A percentile compares a stretch with the other conserved stretches of the same genome.
phyloP scores from a whole-genome alignment of 2,113 vertebrate genomes.

The Coregonus clupeaformis region DNA sequence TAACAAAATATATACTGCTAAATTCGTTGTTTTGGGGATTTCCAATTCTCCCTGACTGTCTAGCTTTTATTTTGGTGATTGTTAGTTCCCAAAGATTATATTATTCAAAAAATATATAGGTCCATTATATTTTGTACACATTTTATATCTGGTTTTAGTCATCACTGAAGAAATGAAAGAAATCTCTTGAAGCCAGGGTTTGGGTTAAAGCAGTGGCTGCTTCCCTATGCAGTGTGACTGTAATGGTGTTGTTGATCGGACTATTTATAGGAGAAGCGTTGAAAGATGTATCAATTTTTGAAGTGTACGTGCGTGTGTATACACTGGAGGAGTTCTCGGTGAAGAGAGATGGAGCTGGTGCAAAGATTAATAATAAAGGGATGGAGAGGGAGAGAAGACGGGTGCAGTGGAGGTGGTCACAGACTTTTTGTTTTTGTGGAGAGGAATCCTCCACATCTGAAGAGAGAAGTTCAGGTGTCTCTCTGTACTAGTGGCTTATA shows the following conservation, averaged over 20 bases:
- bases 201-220: background rate
- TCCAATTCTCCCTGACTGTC: no score
- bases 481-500: background rate
- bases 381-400: conserved; percentile 4
- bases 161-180: background rate
- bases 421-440: background rate
- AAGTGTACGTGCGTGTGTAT: conserved; percentile 38
- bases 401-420: background rate
- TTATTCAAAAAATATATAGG: no score
- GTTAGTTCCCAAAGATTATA: no score
- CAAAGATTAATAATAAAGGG: conserved; percentile 65
- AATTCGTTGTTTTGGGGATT: no score
- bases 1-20: no score
- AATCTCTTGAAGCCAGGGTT: background rate
- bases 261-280: conserved; percentile 54
- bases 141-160: no score
- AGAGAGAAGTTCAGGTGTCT: background rate
- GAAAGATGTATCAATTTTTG: conserved; percentile 62
- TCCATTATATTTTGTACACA: no score
- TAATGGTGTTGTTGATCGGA: conserved; percentile 43
- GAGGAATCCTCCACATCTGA: background rate
- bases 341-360: conserved; percentile 25
- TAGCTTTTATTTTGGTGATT: no score
- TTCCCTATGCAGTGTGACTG: conserved; percentile 7
- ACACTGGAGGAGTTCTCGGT: conserved; percentile 5